These are phyloP conservation scores for Darevskia mixta DNA, from an alignment of 2,797 vertebrate genomes.

Conservation along the genomic window DNA sequence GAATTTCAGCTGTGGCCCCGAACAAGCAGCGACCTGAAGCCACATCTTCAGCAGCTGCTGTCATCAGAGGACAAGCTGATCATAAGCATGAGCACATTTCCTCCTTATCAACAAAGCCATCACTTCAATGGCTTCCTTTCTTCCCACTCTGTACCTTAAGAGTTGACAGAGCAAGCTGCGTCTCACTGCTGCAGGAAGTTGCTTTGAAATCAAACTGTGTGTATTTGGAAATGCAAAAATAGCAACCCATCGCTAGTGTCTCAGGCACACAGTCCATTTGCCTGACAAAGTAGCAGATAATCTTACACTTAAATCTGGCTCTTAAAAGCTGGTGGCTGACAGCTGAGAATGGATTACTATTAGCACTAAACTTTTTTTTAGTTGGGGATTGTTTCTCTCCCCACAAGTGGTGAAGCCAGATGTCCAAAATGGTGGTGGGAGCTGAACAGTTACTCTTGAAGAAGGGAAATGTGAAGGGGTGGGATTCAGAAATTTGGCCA, in stretches of 20 bases:
- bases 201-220: neutral
- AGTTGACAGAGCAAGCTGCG: neutral
- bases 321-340: neutral
- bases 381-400: neutral
- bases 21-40: neutral
- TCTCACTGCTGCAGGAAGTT: neutral
- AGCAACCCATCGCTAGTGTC: neutral
- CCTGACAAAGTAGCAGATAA: neutral
- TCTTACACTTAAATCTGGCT: neutral
- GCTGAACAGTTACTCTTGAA: neutral
- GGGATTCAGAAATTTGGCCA: too few species aligned
- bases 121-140: neutral
- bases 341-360: neutral
- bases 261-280: neutral
- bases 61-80: neutral
- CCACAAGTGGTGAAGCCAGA: neutral
- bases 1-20: neutral
- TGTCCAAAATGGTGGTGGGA: neutral
- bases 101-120: fast-evolving
- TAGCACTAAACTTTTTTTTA: neutral
- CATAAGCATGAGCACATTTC: fast-evolving
- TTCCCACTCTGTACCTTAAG: neutral
- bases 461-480: neutral
- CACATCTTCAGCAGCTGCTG: neutral
- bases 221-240: neutral